phyloP scores from a whole-genome alignment of 2,888 invertebrate genomes.

The Serrognathus titanus region DNA sequence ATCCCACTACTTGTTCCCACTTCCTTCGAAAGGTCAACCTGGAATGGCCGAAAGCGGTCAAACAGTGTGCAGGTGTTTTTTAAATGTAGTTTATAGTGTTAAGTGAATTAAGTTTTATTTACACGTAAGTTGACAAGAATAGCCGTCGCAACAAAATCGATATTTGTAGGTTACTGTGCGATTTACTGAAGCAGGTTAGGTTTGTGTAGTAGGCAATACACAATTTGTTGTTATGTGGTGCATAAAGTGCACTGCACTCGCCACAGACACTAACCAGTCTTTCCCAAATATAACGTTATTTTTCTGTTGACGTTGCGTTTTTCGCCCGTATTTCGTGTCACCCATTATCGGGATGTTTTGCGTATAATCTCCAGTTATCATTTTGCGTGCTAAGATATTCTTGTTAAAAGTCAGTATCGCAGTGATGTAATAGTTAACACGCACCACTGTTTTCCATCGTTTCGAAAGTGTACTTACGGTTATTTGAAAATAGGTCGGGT shows the following conservation, averaged over 20 bases:
- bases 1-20: constrained; percentile 42
- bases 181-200: constrained; percentile 15
- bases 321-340: constrained; percentile 14
- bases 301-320: constrained; percentile 32
- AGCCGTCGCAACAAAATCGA: constrained; percentile 10
- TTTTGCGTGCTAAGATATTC: background rate
- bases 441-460: constrained; percentile 25
- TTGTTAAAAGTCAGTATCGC: constrained; percentile 1
- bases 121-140: constrained; percentile 26
- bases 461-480: constrained; percentile 33
- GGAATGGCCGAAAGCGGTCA: constrained; percentile 53
- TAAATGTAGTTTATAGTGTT: constrained; percentile 44
- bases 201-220: constrained; percentile 28
- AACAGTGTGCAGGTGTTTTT: constrained; percentile 50
- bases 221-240: constrained; percentile 45
- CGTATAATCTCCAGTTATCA: background rate
- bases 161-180: constrained; percentile 7
- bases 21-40: constrained; percentile 49
- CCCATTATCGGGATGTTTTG: background rate
- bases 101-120: constrained; percentile 23
- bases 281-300: constrained; percentile 37
- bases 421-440: constrained; percentile 41
- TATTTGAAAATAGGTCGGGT: constrained; percentile 33
- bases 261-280: constrained; percentile 32
- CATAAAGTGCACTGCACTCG: constrained; percentile 45